Base-by-base conservation (phyloP, 1,140 invertebrate genomes). In the Drosophila busckii region DNA sequence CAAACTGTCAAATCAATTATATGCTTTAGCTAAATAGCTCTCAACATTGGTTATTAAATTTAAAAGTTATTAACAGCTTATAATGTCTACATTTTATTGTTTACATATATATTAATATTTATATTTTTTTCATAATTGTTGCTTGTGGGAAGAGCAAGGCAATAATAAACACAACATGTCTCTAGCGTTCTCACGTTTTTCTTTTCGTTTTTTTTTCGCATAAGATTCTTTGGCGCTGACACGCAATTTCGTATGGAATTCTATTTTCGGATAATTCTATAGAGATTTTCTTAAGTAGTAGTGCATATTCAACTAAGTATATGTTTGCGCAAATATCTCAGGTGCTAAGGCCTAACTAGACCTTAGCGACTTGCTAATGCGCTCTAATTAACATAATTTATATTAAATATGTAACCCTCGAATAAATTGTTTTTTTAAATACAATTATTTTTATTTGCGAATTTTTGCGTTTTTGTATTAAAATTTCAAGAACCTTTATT, bases 111-210 rank as follows among this genome's bases (percentile, higher is more conserved):
- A 62, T 29, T 13, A 32, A 59, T 48, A 5, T 62, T 49, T 70
- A 73, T 80, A 53, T 78, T 78, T 68, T 78, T 78, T 73, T 68
- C 75, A 56, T 32, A 37, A 59, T 29, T 34, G 38, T 54, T 15
- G 20, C 19, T 23, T 45, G 48, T 34, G 53, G 28, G 65, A 64
- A 41, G 60, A 49, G 26, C 16, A 54, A 52, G 45, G 29, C 38
- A 62, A 37, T 29, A 62, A 70, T 49, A 66, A 52, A 59, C 42
- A 54, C 40, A 54, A 22, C 5, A 28, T 28, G 56, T 76, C 76
- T 50, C 73, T 58, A 60, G 63, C 54, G 44, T 37, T 78, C 75
- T 78, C 75, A 78, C 73, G 73, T 80, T 80, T 78, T 78, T 58
- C n/a, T n/a, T n/a, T n/a, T n/a, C n/a, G n/a, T n/a, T n/a, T n/a